Conservation (phyloP, 2,113 vertebrate species). For the Sceloporus tristichus region DNA sequence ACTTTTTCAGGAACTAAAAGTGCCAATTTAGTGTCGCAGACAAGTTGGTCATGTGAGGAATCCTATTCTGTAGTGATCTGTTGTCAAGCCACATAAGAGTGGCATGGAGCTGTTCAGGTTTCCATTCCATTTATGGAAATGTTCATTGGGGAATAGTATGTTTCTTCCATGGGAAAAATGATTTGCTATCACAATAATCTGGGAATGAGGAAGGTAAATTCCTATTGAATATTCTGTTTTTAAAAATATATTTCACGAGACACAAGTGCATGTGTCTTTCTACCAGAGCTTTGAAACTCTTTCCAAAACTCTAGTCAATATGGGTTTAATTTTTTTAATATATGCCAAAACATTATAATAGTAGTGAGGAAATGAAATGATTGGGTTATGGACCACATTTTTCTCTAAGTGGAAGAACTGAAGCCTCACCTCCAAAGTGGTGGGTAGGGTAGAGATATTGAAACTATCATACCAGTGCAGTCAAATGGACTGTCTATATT, state of each 20-base stretch:
- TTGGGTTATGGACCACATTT: not conserved
- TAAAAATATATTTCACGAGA: not conserved
- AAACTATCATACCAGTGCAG: not conserved
- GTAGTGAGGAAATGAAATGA: not conserved
- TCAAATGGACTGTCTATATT: not conserved
- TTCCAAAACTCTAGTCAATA: not conserved
- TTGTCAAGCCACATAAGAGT: not conserved
- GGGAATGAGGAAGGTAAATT: not conserved
- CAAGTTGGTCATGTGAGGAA: not conserved
- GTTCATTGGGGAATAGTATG: not conserved
- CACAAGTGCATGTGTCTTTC: not conserved
- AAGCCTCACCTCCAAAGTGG: not conserved
- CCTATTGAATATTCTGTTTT: not conserved
- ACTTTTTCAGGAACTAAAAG: not conserved
- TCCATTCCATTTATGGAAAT: not conserved
- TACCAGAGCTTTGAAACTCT: not conserved
- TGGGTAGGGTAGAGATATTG: not conserved
- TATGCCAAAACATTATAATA: too few species aligned
- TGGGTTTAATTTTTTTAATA: too few species aligned
- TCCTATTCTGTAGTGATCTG: not conserved
- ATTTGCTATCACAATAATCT: not conserved
- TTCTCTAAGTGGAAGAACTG: constrained; percentile 25
- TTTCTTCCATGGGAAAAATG: too few species aligned
- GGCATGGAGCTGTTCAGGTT: not conserved
- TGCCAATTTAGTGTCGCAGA: not conserved